A percentile compares a stretch with the other conserved stretches of the same genome.
Conservation (phyloP, 2,797 vertebrate genomes). For the Poeciliopsis turneri region DNA sequence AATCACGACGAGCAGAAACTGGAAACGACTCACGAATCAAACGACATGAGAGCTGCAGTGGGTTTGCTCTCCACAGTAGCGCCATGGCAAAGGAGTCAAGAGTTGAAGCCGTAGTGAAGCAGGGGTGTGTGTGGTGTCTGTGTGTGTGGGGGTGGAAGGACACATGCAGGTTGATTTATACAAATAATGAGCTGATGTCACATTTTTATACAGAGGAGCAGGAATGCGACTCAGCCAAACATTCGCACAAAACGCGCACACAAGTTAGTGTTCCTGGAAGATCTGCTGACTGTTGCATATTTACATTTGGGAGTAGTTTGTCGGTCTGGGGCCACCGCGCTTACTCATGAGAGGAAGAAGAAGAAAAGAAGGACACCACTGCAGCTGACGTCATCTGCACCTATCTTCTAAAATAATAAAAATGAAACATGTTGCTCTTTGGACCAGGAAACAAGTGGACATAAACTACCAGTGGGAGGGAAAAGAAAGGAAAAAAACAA, state of each 20-base stretch:
- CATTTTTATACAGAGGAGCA: slow-evolving; percentile 23
- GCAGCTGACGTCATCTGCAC: not conserved
- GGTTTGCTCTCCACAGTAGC: not conserved
- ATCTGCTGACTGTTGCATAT: slow-evolving; percentile 64
- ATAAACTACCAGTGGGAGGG: not conserved
- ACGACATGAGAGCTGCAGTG: slow-evolving; percentile 27
- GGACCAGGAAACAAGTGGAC: not conserved
- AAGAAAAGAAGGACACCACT: not conserved
- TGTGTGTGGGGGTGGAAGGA: not conserved
- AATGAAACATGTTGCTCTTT: not conserved
- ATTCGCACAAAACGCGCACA: slow-evolving; percentile 35
- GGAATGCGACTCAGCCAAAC: slow-evolving; percentile 29
- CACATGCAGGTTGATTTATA: slow-evolving; percentile 45
- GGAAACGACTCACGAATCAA: slow-evolving; percentile 23
- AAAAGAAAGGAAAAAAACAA: too few relatives aligned
- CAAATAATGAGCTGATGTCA: slow-evolving; percentile 2
- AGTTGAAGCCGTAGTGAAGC: slow-evolving; percentile 22
- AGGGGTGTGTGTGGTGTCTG: too few relatives aligned
- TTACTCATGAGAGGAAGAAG: not conserved
- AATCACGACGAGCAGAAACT: slow-evolving; percentile 34
- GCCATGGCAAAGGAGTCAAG: slow-evolving; percentile 10
- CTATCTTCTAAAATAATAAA: not conserved
- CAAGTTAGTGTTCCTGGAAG: slow-evolving; percentile 54
- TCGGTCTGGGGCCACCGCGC: slow-evolving; percentile 17
- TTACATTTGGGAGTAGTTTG: slow-evolving; percentile 47